Evolutionary conservation across 2,888 invertebrate genomes (phyloP).

Genomic region (Calameuta filiformis): DNA sequence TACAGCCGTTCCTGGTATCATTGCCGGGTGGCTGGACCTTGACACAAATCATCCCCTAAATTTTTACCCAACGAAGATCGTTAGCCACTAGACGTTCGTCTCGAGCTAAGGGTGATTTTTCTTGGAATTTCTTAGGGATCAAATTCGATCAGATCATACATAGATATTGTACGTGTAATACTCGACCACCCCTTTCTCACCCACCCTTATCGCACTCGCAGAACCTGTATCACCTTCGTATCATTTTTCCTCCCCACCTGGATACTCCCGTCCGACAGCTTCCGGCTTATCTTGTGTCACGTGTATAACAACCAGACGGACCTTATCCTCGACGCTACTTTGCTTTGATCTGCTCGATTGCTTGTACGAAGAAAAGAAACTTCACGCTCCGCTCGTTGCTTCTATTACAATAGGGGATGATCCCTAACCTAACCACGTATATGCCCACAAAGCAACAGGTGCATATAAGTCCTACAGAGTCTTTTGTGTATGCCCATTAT

Average conservation of each 20-base stretch:
- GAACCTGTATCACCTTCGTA: background rate
- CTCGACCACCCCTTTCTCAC: rapidly evolving
- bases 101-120: background rate
- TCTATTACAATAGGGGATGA: background rate
- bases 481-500: background rate
- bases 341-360: background rate
- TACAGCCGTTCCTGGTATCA: background rate
- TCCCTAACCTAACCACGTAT: constrained; percentile 1
- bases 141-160: background rate
- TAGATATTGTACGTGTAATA: background rate
- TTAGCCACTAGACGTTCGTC: background rate
- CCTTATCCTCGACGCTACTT: background rate
- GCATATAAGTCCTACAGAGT: background rate
- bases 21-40: background rate
- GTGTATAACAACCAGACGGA: background rate
- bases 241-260: background rate
- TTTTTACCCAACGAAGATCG: background rate
- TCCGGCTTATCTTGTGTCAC: background rate
- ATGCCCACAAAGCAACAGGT: background rate
- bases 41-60: background rate
- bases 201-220: background rate
- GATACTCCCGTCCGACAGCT: background rate
- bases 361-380: background rate
- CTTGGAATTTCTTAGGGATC: background rate
- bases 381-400: background rate